A percentile compares a stretch with the other conserved stretches of the same genome.
Evolutionary conservation across 2,113 vertebrate species (phyloP).

Genomic region (Dipodomys ordii): DNA sequence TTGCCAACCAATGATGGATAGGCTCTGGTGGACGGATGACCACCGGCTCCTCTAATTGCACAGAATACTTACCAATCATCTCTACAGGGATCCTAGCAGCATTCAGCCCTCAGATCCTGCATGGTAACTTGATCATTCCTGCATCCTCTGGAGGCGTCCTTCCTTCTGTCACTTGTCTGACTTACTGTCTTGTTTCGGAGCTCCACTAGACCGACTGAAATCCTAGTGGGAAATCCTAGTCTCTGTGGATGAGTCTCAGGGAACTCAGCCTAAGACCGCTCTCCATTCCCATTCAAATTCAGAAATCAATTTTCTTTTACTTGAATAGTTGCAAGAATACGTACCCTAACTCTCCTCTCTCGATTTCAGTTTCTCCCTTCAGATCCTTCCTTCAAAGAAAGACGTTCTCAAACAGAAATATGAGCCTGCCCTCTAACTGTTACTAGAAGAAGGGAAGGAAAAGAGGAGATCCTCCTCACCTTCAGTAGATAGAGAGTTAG

Average conservation of each 20-base stretch:
- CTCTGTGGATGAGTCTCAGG: not conserved
- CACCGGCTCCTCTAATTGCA: not conserved
- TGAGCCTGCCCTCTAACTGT: not conserved
- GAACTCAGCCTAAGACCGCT: not conserved
- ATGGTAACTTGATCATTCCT: not conserved
- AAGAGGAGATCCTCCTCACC: too few relatives aligned
- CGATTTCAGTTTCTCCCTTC: not conserved
- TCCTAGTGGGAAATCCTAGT: not conserved
- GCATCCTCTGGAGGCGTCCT: not conserved
- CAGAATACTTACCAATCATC: not conserved
- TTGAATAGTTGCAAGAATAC: not conserved
- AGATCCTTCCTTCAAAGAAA: slow-evolving; percentile 17
- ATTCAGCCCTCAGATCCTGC: not conserved
- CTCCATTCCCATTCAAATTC: not conserved
- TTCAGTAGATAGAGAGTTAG: too few relatives aligned
- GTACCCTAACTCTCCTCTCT: not conserved
- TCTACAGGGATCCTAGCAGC: not conserved
- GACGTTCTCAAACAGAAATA: slow-evolving; percentile 7
- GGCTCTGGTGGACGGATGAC: not conserved
- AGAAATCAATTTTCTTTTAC: not conserved
- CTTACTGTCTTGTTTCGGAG: not conserved
- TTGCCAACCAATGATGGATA: not conserved
- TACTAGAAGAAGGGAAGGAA: too few relatives aligned
- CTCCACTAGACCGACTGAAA: not conserved
- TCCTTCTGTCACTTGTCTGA: not conserved